These are phyloP conservation scores for Sylvietta virens DNA, from an alignment of 2,113 vertebrate genomes.

Conservation along the genomic window DNA sequence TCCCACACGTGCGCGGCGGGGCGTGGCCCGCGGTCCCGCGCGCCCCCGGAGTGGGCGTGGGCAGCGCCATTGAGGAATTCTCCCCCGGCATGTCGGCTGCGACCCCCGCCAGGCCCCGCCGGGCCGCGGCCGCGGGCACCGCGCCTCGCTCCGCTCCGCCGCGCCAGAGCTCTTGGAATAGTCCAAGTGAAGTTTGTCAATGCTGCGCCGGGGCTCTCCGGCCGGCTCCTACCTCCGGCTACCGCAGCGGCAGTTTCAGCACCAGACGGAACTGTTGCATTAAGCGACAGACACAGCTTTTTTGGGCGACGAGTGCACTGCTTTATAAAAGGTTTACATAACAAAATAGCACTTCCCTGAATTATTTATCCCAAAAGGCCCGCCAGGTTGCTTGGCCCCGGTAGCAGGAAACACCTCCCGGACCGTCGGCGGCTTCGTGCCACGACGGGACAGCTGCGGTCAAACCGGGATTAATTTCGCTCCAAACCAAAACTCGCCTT, in stretches of 20 bases:
- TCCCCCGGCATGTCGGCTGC: slow-evolving; percentile 33
- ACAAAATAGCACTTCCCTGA: background rate
- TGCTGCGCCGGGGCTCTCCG: background rate
- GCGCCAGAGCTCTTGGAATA: background rate
- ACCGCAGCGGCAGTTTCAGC: background rate
- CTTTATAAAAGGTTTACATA: background rate
- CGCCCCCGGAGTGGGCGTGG: background rate
- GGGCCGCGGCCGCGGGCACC: background rate
- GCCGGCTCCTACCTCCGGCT: too few relatives aligned
- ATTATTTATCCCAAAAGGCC: background rate
- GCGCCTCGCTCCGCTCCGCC: background rate
- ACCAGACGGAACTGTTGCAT: too few relatives aligned
- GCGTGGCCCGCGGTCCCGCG: background rate
- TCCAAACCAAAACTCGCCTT: background rate
- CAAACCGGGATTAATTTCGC: background rate
- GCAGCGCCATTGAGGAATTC: slow-evolving; percentile 76
- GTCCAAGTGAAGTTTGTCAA: background rate
- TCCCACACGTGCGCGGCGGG: background rate
- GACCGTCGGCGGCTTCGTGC: background rate
- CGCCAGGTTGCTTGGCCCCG: background rate
- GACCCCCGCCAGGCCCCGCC: background rate
- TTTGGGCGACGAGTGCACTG: background rate
- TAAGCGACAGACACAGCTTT: background rate
- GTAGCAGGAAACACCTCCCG: background rate
- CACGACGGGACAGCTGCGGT: background rate